Conservation (phyloP, 2,113 vertebrate species). For the Tachuris rubrigastra region DNA sequence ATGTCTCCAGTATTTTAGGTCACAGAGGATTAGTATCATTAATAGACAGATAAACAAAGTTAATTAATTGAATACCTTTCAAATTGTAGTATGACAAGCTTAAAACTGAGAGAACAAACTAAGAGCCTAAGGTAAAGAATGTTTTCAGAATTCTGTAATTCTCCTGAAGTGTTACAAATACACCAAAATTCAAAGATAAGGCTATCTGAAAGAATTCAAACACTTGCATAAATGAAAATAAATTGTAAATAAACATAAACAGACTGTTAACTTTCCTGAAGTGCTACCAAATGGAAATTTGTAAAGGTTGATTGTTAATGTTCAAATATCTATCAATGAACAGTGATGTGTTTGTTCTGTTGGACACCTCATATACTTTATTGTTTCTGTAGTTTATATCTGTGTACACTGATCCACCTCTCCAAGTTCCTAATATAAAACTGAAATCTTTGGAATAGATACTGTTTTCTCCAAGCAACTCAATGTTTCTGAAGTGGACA, state of each 20-base stretch:
- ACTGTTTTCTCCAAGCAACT: not conserved
- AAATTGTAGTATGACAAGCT: not conserved
- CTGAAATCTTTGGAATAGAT: not conserved
- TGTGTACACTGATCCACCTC: not conserved
- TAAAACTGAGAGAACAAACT: not conserved
- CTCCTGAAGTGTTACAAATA: not conserved
- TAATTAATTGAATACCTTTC: not conserved
- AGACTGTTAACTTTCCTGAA: not conserved
- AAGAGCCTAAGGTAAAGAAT: not conserved
- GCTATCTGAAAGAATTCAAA: not conserved
- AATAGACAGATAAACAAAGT: not conserved
- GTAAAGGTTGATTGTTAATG: not conserved
- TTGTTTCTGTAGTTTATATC: not conserved
- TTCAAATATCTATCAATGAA: not conserved
- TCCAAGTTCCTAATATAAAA: not conserved
- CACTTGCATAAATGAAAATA: not conserved
- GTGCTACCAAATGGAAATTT: not conserved
- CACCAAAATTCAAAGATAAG: not conserved
- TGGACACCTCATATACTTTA: not conserved
- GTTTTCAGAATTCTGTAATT: not conserved
- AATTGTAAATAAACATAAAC: not conserved
- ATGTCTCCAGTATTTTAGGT: not conserved
- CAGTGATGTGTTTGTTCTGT: accelerated
- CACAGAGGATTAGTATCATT: not conserved
- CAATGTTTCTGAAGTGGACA: not conserved